Evolutionary conservation across 1,140 invertebrate genomes (phyloP).

Genomic region (Conus betulinus): DNA sequence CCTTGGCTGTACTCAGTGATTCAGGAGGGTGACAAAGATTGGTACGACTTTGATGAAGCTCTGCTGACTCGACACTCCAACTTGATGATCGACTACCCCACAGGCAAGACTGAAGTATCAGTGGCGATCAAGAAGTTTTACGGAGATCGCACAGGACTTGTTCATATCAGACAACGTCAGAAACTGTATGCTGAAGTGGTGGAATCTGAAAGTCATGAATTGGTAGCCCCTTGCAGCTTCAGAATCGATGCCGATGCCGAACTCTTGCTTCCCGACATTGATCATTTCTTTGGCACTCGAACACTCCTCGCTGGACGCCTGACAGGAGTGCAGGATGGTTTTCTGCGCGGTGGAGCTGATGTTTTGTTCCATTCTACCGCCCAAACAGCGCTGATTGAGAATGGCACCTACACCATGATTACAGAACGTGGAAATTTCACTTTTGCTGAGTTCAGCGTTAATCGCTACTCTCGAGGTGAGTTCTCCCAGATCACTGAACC

Average conservation of each 20-base stretch:
- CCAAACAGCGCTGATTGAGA: conserved; percentile 61
- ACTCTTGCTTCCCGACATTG: conserved; percentile 58
- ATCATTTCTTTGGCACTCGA: conserved; percentile 59
- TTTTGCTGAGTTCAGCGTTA: conserved; percentile 54
- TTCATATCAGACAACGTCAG: conserved; percentile 60
- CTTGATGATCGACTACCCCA: conserved; percentile 61
- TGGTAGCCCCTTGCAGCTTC: conserved; percentile 65
- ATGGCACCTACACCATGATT: conserved; percentile 57
- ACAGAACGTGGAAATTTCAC: conserved; percentile 62
- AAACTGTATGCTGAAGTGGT: conserved; percentile 62
- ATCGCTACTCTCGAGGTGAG: conserved; percentile 56
- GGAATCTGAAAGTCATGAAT: conserved; percentile 62
- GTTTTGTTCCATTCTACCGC: conserved; percentile 61
- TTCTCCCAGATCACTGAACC: conserved; percentile 56
- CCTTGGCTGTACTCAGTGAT: conserved; percentile 66
- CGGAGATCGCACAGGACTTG: conserved; percentile 62
- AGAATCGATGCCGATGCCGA: conserved; percentile 61
- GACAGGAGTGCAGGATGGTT: conserved; percentile 58
- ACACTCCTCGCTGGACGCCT: conserved; percentile 61
- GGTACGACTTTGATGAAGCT: conserved; percentile 65
- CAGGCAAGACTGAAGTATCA: conserved; percentile 43
- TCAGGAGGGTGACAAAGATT: conserved; percentile 50
- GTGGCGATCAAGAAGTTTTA: conserved; percentile 58
- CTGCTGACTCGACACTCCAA: conserved; percentile 61
- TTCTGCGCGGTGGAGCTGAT: conserved; percentile 54